Conservation (phyloP, 2,797 vertebrate genomes). For the Leptodactylus fallax region DNA sequence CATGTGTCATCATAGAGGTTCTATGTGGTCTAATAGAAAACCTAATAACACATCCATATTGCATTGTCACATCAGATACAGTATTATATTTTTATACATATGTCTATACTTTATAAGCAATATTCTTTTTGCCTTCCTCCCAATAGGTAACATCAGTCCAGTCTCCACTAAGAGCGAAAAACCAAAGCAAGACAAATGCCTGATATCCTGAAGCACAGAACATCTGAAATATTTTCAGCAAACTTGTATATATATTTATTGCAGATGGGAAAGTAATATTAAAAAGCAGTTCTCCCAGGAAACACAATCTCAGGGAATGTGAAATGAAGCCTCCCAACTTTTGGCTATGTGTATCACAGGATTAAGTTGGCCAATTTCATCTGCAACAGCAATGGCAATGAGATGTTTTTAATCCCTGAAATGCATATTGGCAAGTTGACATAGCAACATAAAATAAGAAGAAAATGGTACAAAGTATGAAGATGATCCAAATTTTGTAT, state of each 20-base stretch:
- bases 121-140: background rate
- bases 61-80: background rate
- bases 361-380: background rate
- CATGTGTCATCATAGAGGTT: too few relatives aligned
- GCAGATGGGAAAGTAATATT: background rate
- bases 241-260: constrained; percentile 42
- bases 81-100: background rate
- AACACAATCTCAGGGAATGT: constrained; percentile 18
- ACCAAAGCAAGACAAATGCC: constrained; percentile 42
- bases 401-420: background rate
- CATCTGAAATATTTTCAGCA: background rate
- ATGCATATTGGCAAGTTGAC: background rate
- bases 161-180: constrained; percentile 44
- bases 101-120: background rate
- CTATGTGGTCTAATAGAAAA: background rate
- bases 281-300: background rate
- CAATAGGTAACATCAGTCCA: constrained; percentile 52
- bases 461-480: background rate
- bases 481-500: background rate
- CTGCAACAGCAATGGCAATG: background rate
- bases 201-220: constrained; percentile 13
- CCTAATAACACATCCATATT: background rate
- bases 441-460: too few relatives aligned
- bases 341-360: background rate
- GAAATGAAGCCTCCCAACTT: too few relatives aligned